Percentiles rank a stretch among this genome's conserved stretches.
phyloP scores from a whole-genome alignment of 2,888 invertebrate genomes.

The Eurytoma adleriae region DNA sequence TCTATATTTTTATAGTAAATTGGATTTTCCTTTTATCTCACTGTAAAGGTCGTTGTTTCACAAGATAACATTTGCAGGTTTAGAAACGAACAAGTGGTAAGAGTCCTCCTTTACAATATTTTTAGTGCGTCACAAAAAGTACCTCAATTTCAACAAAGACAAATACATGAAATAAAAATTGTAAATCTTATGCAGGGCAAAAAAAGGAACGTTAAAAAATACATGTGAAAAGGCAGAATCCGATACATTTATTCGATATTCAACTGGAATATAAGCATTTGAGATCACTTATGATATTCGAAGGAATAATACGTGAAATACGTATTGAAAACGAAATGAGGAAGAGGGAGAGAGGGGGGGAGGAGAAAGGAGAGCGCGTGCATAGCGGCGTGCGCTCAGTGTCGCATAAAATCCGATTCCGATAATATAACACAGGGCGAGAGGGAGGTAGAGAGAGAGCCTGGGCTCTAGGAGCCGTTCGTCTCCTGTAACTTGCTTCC shows the following conservation, averaged over 20 bases:
- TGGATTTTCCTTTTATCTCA: too few species aligned
- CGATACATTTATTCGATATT: background rate
- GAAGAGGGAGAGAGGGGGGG: background rate
- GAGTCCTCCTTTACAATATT: too few species aligned
- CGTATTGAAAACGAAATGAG: background rate
- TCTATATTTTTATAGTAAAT: too few species aligned
- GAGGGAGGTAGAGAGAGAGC: background rate
- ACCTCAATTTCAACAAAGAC: too few species aligned
- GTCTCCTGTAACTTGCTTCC: slow-evolving; percentile 41
- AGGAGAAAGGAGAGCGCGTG: background rate
- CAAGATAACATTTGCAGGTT: too few species aligned
- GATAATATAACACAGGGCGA: slow-evolving; percentile 38
- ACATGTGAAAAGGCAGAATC: background rate
- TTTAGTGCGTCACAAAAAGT: too few species aligned
- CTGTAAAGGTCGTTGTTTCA: too few species aligned
- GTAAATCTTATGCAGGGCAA: too few species aligned
- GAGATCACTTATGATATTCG: slow-evolving; percentile 21
- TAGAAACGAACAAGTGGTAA: too few species aligned
- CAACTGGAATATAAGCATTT: slow-evolving; percentile 3
- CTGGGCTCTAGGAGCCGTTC: slow-evolving; percentile 5
- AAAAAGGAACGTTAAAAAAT: background rate
- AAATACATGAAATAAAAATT: too few species aligned
- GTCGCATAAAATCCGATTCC: slow-evolving; percentile 51
- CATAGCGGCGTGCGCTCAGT: slow-evolving; percentile 19
- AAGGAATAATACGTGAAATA: slow-evolving; percentile 34